Base-by-base conservation (phyloP, 2,113 vertebrate genomes). In the Thymallus thymallus region DNA sequence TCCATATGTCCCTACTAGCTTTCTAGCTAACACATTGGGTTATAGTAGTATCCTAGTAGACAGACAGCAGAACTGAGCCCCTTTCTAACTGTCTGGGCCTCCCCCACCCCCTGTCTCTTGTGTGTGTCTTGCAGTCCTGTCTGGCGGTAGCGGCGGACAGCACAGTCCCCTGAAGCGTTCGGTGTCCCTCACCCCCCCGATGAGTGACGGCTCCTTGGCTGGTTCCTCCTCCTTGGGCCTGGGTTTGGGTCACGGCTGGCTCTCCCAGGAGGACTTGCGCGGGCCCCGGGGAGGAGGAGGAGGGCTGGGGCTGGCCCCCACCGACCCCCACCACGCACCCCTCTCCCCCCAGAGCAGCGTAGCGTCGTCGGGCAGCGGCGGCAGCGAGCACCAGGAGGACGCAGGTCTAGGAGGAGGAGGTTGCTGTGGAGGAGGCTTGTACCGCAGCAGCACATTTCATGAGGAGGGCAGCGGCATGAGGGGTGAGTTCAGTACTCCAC, bases 311-410 rank as follows among this genome's bases (percentile, higher is more conserved):
- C 56, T 6, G 56, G 20, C 56, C n/a, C 56, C 56, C 56, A 92
- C 94, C 32, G 93, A 96, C 88, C 95, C 94, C 68, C 96, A 99
- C 89, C 98, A 99, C 84, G 97, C 97, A 71, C 97, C 97, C 81
- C 95, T 99, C 80, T 99, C 98, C 73, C 97, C 98, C 87, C 98
- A 99, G 95, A 98, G 98, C 94, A 99, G 98, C 92, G 95, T 99
- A 87, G 98, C 98, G 80, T 99, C 98, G 86, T 99, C 98, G 16
- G 98, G 98, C 89, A 99, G 98, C 80, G 98, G 98, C 80, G 97
- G 97, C 91, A 99, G 97, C 84, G 98, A 99, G 93, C 96, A 97
- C 86, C 95, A 97, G 94, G 97, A 99, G 90, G 97, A 98, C 88
- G 94, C 91, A 83, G 92, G 85, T 51, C 80, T 91, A 48, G 85